phyloP scores from a whole-genome alignment of 2,797 vertebrate genomes.

The Glyptemys insculpta region DNA sequence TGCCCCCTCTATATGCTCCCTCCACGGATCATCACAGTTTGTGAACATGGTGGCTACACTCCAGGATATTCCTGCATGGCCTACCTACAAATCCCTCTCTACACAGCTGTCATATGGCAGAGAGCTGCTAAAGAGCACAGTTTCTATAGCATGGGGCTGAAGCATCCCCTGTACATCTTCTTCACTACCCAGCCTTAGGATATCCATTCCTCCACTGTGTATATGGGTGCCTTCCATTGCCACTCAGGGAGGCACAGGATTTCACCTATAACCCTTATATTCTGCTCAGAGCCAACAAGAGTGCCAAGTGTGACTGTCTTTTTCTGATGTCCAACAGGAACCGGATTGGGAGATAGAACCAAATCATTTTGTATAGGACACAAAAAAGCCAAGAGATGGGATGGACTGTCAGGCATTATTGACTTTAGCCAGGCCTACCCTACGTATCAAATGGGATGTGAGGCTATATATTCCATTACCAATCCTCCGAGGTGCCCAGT shows the following conservation, averaged over 20 bases:
- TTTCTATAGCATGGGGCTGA: not conserved
- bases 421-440: not conserved
- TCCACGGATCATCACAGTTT: not conserved
- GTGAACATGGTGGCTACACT: not conserved
- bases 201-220: not conserved
- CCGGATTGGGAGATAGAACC: not conserved
- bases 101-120: not conserved
- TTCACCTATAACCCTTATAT: not conserved
- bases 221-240: not conserved
- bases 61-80: not conserved
- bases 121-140: not conserved
- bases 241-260: not conserved
- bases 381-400: not conserved
- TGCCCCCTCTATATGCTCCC: not conserved
- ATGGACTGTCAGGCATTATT: not conserved
- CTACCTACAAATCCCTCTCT: not conserved
- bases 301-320: not conserved
- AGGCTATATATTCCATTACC: not conserved
- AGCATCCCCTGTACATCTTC: not conserved
- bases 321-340: not conserved
- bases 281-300: not conserved
- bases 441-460: not conserved
- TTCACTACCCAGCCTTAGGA: not conserved
- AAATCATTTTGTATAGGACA: not conserved
- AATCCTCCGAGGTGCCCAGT: not conserved